Evolutionary conservation across 2,888 invertebrate species (phyloP), one percentile per base, ranked within the genome.

Genomic region (Tuberolachnus salignus): DNA sequence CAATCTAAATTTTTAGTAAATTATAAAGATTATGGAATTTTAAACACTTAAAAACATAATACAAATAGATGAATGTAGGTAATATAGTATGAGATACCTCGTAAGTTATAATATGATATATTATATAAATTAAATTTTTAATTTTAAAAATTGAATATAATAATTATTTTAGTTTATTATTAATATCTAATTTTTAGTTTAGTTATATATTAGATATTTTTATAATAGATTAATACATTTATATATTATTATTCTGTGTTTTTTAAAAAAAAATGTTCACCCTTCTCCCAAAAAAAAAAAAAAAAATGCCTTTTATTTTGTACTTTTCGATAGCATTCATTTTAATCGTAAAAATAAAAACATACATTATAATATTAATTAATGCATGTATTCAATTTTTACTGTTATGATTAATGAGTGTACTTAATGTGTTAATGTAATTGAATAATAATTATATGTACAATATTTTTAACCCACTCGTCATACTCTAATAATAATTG

Each of bases 341-440:
- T 11, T 46, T 49, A 59, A 49, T 19, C 34, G n/a, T n/a, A n/a
- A n/a, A n/a, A n/a, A n/a, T n/a, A n/a, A n/a, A n/a, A n/a, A n/a
- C 6, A 34, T 34, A 34, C 6, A 34, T 34, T 34, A 34, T 34
- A 4, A 34, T 34, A 34, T 4, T 4, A 34, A 34, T 34, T n/a
- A 46, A 49, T 61, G 59, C 19, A 59, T 71, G 46, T 46, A 61
- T 19, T 63, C 42, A n/a, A 53, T 11, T 11, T n/a, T 55, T 23
- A 46, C 10, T 34, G 34, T 16, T 21, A 42, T 49, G 19, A 51
- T 42, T 63, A 21, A 73, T n/a, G 13, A n/a, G 51, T 73, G 51
- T 73, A 61, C 51, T 63, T 73, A 63, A 73, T 63, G 23, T 71
- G 44, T 59, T 59, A 26, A 26, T 6, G 13, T 71, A 46, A 59